phyloP scores from a whole-genome alignment of 2,888 invertebrate genomes.

The Drosophila siamana region DNA sequence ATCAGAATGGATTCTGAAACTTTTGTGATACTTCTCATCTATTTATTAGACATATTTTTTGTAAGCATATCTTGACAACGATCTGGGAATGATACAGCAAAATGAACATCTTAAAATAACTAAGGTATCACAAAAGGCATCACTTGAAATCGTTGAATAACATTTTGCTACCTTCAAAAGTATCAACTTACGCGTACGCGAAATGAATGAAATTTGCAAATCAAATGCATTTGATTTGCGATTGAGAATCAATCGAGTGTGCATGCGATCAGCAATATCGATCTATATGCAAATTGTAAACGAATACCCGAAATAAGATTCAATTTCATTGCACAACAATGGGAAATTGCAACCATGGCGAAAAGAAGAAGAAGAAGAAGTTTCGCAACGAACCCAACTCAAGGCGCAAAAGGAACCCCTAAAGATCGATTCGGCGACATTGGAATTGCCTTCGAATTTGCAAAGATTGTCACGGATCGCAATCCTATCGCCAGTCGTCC shows the following conservation, averaged over 20 bases:
- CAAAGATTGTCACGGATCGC: conserved; percentile 17
- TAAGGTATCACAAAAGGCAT: conserved; percentile 34
- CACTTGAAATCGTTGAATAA: conserved; percentile 51
- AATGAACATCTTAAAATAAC: conserved; percentile 47
- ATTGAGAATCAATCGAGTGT: conserved; percentile 77
- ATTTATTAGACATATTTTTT: not conserved
- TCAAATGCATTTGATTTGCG: conserved; percentile 67
- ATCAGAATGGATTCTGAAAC: not conserved
- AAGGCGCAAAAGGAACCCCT: conserved; percentile 30
- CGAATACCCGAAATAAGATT: conserved; percentile 50
- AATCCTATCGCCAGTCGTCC: not conserved
- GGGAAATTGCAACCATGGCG: conserved; percentile 76
- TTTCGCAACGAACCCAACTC: conserved; percentile 16
- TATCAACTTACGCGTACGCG: conserved; percentile 69
- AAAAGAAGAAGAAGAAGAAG: conserved; percentile 52
- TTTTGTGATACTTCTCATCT: not conserved
- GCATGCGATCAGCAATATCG: conserved; percentile 56
- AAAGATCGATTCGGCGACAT: conserved; percentile 63
- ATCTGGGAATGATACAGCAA: conserved; percentile 18
- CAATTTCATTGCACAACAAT: conserved; percentile 73
- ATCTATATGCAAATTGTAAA: conserved; percentile 61
- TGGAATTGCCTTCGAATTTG: conserved; percentile 57
- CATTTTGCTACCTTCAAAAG: conserved; percentile 34
- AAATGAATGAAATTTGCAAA: conserved; percentile 55
- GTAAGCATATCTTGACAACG: not conserved